Conservation (phyloP, 2,888 invertebrate species). For the Leptura quadrifasciata region DNA sequence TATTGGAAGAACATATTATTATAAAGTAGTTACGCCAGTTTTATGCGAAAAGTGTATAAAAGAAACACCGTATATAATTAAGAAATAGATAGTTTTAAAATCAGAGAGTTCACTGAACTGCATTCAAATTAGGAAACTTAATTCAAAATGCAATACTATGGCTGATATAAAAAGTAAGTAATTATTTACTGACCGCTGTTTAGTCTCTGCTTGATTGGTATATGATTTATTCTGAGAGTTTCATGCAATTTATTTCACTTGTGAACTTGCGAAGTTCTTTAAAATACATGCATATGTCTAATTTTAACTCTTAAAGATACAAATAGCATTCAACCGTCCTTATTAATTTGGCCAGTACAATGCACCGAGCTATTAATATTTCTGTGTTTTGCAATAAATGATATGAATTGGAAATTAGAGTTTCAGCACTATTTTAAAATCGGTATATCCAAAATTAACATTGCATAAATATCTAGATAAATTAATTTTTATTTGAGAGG, state of each 20-base stretch:
- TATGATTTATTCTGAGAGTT: not conserved
- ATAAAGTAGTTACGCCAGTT: no score
- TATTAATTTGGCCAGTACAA: slow-evolving; percentile 27
- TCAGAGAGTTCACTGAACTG: no score
- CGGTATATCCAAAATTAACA: not conserved
- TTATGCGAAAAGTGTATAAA: no score
- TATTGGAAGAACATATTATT: no score
- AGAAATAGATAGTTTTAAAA: no score
- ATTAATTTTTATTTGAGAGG: not conserved
- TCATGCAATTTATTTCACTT: slow-evolving; percentile 12
- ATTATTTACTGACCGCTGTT: no score
- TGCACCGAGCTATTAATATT: slow-evolving; percentile 36
- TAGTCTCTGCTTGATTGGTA: not conserved
- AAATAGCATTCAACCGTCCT: slow-evolving; percentile 26
- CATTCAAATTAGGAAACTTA: no score
- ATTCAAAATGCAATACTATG: no score
- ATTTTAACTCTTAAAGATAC: slow-evolving; percentile 15
- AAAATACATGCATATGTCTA: slow-evolving; percentile 22
- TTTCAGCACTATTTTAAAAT: not conserved
- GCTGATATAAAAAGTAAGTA: no score
- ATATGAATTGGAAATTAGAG: not conserved
- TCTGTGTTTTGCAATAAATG: slow-evolving; percentile 8
- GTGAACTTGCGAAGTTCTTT: not conserved
- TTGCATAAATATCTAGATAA: not conserved
- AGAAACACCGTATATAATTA: no score